Evolutionary conservation across 2,113 vertebrate species (phyloP).

Genomic region (Butorides virescens): DNA sequence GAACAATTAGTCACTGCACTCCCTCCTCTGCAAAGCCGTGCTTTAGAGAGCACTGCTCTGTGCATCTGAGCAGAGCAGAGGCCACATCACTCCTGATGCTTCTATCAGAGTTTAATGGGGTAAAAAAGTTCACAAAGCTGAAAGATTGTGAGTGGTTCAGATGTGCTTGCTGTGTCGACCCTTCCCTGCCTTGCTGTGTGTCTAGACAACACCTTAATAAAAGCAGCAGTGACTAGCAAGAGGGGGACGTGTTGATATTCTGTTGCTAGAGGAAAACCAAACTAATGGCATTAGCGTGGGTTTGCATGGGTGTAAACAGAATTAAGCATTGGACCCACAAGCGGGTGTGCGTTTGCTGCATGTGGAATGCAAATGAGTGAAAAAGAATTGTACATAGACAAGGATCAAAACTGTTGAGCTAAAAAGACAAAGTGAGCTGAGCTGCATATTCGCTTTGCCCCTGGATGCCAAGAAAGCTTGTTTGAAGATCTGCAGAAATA

Average conservation of each 20-base stretch:
- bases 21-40: not conserved
- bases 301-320: not conserved
- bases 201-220: not conserved
- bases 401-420: not conserved
- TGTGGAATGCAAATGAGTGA: not conserved
- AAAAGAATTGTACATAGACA: not conserved
- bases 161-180: not conserved
- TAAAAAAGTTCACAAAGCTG: not conserved
- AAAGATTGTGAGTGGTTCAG: not conserved
- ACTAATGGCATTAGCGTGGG: not conserved
- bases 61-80: not conserved
- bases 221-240: not conserved
- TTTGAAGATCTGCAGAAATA: constrained; percentile 20
- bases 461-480: not conserved
- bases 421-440: not conserved
- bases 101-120: not conserved
- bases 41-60: not conserved
- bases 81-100: not conserved
- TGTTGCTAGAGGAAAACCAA: not conserved
- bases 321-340: not conserved
- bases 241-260: not conserved
- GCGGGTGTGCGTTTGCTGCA: not conserved
- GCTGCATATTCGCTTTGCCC: not conserved
- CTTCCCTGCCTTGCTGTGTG: not conserved
- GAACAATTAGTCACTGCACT: not conserved